Evolutionary conservation across 2,888 invertebrate genomes (phyloP), one percentile per base, ranked within the genome.

Genomic region (Lamellibrachia satsuma): DNA sequence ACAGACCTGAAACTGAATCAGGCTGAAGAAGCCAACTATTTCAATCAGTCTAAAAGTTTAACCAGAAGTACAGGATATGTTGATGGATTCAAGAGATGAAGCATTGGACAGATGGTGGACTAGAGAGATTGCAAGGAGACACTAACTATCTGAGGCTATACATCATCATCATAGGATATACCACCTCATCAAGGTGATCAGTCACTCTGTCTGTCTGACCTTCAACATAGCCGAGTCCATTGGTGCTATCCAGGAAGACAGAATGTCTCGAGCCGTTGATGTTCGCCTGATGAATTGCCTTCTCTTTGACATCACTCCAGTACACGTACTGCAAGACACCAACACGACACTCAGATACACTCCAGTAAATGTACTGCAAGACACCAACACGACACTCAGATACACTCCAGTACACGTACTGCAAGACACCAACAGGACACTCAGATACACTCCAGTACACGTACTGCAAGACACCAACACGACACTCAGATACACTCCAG

Each of bases 221-320:
- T 91, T 95, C 95, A 3, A 95, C 95, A 90, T 94, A 93, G 4
- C 95, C 95, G 22, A 96, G 93, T 11, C 95, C 95, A 92, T 95
- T 92, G 11, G 94, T 93, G 57, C 93, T 94, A 92, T 95, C 95
- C 9, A 96, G 94, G 92, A 96, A 94, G 75, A 95, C 93, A 52
- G 94, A 93, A 27, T 94, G 94, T 6, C 90, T 52, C 91, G 93
- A 93, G 7, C 95, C 95, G 52, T 95, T 95, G 22, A 95, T 93
- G 52, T 93, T 93, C 2, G 94, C 93, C 52, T 94, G 94, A 93
- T 95, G 95, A 39, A 95, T 95, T 51, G 93, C 93, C 51, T 94
- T 93, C 75, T 95, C 95, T 55, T 93, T 93, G 3, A 93, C 94
- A 92, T 96, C 95, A 94, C 95, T 95, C 96, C 96, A 96, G 92